Base-by-base conservation (phyloP, 2,113 vertebrate genomes). In the Fregetta grallaria region DNA sequence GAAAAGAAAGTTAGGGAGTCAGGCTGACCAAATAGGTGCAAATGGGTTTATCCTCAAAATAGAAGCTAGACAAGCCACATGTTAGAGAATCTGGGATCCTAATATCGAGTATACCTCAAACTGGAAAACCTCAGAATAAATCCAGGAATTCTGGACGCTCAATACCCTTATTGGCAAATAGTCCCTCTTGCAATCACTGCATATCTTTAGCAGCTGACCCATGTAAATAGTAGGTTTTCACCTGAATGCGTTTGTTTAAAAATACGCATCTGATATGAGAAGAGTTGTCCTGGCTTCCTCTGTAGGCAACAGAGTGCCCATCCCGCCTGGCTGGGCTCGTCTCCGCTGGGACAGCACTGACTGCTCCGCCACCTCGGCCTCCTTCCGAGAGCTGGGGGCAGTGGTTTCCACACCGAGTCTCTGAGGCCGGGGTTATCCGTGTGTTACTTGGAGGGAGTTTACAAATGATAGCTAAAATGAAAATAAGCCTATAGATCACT, bases 391-490 rank as follows among this genome's bases (percentile, higher is more conserved):
- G 38, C 65, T 6, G 6, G 30, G 63, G 26, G 23, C 11, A 9
- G 38, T 32, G 27, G 15, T 45, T 58, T 11, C 56, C 59, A 42
- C n/a, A 10, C 1, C 1, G 0, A 10, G 26, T 1, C n/a, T 13
- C 34, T 0, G 8, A 34, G 49, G 49, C 53, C 5, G 2, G 4
- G 63, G 71, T 2, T 21, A 1, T 20, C 44, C 1, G 22, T 1
- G 65, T 15, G 30, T 21, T 23, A 36, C 29, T 4, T 0, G 4
- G 13, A 20, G 32, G 27, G 34, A 11, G 10, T 22, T 61, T 2
- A 7, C 2, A 15, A 56, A 11, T 1, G 11, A 36, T 3, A n/a
- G 38, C 20, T 55, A 3, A 44, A n/a, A 19, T 25, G 19, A 27
- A 52, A 79, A 36, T 3, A 5, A 34, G 17, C 47, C 30, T 4